Conservation (phyloP, 2,113 vertebrate species). For the Puffinus mauretanicus region DNA sequence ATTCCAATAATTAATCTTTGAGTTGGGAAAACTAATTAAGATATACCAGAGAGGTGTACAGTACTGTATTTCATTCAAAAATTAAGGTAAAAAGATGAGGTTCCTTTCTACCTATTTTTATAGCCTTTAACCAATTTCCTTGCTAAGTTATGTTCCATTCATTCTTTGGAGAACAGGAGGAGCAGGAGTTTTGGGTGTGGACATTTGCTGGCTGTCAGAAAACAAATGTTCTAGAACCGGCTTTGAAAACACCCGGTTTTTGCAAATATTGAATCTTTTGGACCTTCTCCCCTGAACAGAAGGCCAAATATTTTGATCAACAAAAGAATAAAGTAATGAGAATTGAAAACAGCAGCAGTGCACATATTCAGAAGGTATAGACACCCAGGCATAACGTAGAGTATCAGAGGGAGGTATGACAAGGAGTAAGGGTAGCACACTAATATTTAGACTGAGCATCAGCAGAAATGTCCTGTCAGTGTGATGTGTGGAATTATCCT, state of each 20-base stretch:
- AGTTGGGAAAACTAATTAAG: neutral
- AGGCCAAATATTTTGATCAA: neutral
- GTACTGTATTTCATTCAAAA: neutral
- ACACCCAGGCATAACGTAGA: neutral
- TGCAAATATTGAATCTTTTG: neutral
- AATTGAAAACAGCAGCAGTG: neutral
- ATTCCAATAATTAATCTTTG: neutral
- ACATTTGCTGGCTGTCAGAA: neutral
- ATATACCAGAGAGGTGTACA: neutral
- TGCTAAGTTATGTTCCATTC: neutral
- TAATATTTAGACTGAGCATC: slow-evolving; percentile 9
- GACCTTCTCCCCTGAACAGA: neutral
- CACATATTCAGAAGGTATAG: neutral
- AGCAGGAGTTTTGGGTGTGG: neutral
- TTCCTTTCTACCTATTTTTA: neutral
- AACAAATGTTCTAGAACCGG: neutral
- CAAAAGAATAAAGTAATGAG: neutral
- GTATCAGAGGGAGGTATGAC: neutral
- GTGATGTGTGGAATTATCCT: neutral
- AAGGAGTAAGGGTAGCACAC: neutral
- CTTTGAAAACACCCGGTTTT: neutral
- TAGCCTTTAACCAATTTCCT: neutral
- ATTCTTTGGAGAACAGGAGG: neutral
- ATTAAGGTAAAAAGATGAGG: neutral
- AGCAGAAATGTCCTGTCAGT: slow-evolving; percentile 16